phyloP scores from a whole-genome alignment of 2,113 vertebrate genomes.

The Dissostichus mawsoni region DNA sequence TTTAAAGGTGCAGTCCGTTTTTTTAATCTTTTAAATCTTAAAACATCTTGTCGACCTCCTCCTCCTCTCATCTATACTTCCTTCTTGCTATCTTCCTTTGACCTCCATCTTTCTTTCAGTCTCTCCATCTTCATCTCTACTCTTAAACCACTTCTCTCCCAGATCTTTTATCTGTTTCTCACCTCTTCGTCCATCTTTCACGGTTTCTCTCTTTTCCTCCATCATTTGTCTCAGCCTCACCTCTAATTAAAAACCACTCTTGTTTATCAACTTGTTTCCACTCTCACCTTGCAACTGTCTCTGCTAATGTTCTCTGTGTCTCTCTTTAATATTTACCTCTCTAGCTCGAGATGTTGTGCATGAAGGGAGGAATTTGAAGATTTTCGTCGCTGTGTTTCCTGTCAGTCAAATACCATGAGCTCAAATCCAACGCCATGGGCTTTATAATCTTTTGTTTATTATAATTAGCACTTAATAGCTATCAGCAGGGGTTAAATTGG shows the following conservation, averaged over 20 bases:
- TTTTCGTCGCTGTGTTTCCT: neutral
- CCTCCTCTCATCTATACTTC: neutral
- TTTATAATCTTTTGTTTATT: neutral
- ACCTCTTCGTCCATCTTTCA: neutral
- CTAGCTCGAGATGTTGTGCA: neutral
- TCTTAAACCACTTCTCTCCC: neutral
- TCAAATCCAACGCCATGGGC: too few species aligned
- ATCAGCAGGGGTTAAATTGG: too few species aligned
- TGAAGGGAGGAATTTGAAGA: conserved; percentile 14
- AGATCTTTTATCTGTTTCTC: neutral
- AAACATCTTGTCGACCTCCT: neutral
- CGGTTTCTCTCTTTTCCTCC: neutral
- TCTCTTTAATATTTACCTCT: too few species aligned
- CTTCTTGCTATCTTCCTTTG: neutral
- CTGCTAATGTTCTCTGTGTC: too few species aligned
- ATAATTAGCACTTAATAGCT: neutral
- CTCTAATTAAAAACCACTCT: neutral
- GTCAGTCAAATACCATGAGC: neutral
- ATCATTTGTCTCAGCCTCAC: neutral
- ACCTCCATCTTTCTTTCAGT: neutral
- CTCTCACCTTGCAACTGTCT: too few species aligned
- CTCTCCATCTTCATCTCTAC: neutral
- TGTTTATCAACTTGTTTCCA: neutral
- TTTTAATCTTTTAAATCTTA: too few species aligned
- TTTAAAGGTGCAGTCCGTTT: too few species aligned